phyloP scores from a whole-genome alignment of 1,140 invertebrate species.

The Homalodisca vitripennis region DNA sequence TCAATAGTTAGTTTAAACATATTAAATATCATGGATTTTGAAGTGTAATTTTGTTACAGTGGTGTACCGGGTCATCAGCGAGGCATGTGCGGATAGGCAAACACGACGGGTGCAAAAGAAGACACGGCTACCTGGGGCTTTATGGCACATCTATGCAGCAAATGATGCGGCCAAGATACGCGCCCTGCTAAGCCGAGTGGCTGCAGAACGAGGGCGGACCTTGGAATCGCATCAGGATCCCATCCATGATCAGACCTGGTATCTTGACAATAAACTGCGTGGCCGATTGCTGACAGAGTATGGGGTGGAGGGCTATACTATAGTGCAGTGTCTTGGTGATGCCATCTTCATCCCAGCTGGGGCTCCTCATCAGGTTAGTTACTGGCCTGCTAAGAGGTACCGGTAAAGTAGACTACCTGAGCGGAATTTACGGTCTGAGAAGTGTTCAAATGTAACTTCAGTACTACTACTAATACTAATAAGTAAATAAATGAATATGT shows the following conservation, averaged over 20 bases:
- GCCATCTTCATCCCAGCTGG: constrained; percentile 97
- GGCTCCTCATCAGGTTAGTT: constrained; percentile 85
- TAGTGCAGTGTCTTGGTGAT: constrained; percentile 94
- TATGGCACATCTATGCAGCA: constrained; percentile 97
- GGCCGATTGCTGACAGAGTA: constrained; percentile 89
- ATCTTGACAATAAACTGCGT: constrained; percentile 85
- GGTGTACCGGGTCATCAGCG: constrained; percentile 82
- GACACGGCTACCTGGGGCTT: constrained; percentile 81
- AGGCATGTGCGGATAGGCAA: constrained; percentile 88
- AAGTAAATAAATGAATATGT: too few relatives aligned
- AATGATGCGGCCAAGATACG: constrained; percentile 94
- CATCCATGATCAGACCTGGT: constrained; percentile 97
- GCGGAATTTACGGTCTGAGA: too few relatives aligned
- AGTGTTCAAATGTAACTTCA: too few relatives aligned
- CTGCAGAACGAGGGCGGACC: constrained; percentile 79
- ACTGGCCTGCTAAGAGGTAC: too few relatives aligned
- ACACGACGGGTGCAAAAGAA: constrained; percentile 77
- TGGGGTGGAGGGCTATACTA: constrained; percentile 91
- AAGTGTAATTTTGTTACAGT: constrained; percentile 53
- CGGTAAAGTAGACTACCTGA: too few relatives aligned
- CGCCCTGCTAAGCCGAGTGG: constrained; percentile 89
- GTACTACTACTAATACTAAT: too few relatives aligned
- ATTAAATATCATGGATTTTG: constrained; percentile 43
- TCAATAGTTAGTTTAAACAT: too few relatives aligned
- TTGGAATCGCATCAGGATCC: constrained; percentile 93